These are phyloP conservation scores for Gastracanthus pulcherrimus DNA, from an alignment of 2,888 invertebrate genomes.

Conservation along the genomic window DNA sequence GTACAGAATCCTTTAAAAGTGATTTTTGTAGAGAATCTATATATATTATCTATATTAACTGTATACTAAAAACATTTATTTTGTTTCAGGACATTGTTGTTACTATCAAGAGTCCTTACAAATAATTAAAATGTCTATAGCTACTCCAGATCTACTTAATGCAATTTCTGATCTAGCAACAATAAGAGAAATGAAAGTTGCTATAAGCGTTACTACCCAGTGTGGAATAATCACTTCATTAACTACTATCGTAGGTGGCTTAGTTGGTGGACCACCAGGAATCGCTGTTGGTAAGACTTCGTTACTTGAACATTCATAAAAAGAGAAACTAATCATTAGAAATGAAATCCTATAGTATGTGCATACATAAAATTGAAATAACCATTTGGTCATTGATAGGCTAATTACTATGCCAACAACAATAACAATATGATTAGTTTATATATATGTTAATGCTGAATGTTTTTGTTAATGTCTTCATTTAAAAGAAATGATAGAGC, in stretches of 20 bases:
- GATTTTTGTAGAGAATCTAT: not conserved
- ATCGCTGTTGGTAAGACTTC: constrained; percentile 55
- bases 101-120: not conserved
- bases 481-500: no score
- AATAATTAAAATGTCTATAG: constrained; percentile 40
- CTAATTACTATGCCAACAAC: no score
- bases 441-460: no score
- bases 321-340: not conserved
- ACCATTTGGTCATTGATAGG: no score
- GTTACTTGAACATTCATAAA: not conserved
- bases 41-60: not conserved
- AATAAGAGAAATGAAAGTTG: constrained; percentile 58
- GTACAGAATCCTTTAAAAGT: not conserved
- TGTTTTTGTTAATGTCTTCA: no score
- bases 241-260: constrained; percentile 51
- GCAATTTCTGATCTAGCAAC: constrained; percentile 50
- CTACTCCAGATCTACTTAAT: constrained; percentile 49
- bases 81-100: not conserved
- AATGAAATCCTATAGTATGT: not conserved
- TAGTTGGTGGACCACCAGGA: constrained; percentile 57
- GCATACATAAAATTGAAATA: not conserved
- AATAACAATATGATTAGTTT: no score
- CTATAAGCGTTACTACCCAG: constrained; percentile 38
- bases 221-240: constrained; percentile 52
- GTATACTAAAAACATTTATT: not conserved